Base-by-base conservation (phyloP, 2,888 invertebrate species). In the Caenorhabditis sulstoni region DNA sequence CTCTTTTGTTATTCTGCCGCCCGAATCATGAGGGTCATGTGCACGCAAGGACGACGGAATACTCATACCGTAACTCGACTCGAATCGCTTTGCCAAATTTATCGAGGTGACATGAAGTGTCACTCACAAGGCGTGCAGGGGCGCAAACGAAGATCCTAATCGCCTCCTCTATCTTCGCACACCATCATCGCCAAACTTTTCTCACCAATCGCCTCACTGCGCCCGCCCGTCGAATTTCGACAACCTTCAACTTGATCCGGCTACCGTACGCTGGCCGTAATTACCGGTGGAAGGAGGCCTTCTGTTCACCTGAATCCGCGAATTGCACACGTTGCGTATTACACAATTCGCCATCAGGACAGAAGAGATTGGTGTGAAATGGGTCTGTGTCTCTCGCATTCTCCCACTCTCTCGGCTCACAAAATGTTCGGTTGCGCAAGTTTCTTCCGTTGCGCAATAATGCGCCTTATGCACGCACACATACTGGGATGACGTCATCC, bases 361-460 rank as follows among this genome's bases (percentile, higher is more conserved):
- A 53, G 49, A 22, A 23, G 23, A 29, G 50, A 35, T 65, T 45
- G 58, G 73, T 73, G 73, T 73, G 57, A 73, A 71, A 71, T 58
- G 64, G 37, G 44, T 18, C 35, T 52, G 44, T 16, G 52, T 59
- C 53, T 55, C 50, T 44, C 18, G 29, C 14, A 8, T 37, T 9
- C n/a, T 9, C 12, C 16, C 41, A 50, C 50, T 47, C 50, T 64
- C 49, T 64, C 29, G 23, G 20, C 16, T 18, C 23, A 64, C 58
- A 58, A 64, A 73, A 57, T 55, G 57, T 11, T 35, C 45, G 55
- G 59, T 70, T 70, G 70, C 70, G 70, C 61, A 70, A 70, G 68
- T 59, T 68, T 52, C 62, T 55, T 22, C 50, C 9, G 37, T 78
- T 71, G 65, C 78, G 78, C 65, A 71, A 78, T 65, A 49, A 35